Conservation (phyloP, 2,888 invertebrate genomes). For the Cataglyphis altisquamis region DNA sequence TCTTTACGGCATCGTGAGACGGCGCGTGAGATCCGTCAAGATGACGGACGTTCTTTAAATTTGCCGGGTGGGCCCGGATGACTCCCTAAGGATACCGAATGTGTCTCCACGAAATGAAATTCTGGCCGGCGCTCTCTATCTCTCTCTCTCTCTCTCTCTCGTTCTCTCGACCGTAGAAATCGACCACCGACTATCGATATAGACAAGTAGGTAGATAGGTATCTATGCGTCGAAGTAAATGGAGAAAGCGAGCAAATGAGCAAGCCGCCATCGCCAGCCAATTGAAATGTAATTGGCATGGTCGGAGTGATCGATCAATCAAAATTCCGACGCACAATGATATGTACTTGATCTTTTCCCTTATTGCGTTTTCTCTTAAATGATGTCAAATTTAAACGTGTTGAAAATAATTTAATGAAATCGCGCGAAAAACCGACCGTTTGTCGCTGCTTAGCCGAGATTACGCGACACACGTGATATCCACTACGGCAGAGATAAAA, state of each 20-base stretch:
- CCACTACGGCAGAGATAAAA: not conserved
- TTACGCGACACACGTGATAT: constrained; percentile 16
- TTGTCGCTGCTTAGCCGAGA: constrained; percentile 22
- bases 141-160: not conserved
- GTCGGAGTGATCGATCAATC: constrained; percentile 32
- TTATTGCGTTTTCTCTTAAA: constrained; percentile 1
- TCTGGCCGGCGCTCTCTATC: constrained; percentile 59
- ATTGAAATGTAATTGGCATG: constrained; percentile 53
- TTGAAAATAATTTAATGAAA: constrained; percentile 32
- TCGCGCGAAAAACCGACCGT: constrained; percentile 10
- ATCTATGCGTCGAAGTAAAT: constrained; percentile 44
- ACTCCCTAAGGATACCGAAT: constrained; percentile 65
- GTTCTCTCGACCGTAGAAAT: constrained; percentile 61
- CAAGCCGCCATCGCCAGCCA: not conserved
- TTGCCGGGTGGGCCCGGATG: constrained; percentile 40
- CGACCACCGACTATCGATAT: constrained; percentile 43
- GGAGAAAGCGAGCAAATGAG: constrained; percentile 52
- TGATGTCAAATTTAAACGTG: constrained; percentile 15
- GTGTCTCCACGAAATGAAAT: constrained; percentile 70
- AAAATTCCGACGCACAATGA: constrained; percentile 23
- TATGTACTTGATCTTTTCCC: not conserved
- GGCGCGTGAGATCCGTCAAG: constrained; percentile 65
- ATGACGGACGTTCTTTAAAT: constrained; percentile 65
- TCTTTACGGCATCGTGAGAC: constrained; percentile 59
- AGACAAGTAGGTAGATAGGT: not conserved